phyloP scores from a whole-genome alignment of 2,113 vertebrate species.

The Monopterus albus region DNA sequence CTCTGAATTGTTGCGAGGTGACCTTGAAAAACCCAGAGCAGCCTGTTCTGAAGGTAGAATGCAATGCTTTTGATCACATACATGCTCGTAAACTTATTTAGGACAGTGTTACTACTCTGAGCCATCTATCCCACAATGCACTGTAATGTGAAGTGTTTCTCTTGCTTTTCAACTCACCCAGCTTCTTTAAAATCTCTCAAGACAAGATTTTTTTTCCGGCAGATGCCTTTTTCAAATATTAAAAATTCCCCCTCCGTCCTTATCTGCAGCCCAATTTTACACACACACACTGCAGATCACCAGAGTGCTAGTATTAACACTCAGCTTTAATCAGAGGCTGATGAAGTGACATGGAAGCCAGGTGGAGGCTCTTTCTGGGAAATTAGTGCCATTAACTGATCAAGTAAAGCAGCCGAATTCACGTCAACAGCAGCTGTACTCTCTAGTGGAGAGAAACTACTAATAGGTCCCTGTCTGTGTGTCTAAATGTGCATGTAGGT shows the following conservation, averaged over 20 bases:
- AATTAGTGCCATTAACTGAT: conserved; percentile 70
- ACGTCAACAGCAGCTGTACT: conserved; percentile 54
- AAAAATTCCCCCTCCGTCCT: background rate
- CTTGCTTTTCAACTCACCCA: background rate
- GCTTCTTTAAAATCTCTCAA: background rate
- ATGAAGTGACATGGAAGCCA: conserved; percentile 49
- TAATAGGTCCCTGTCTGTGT: conserved; percentile 26
- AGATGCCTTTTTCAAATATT: conserved; percentile 30
- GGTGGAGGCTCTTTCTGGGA: conserved; percentile 60
- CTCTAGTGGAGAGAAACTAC: conserved; percentile 43
- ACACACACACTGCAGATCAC: conserved; percentile 17
- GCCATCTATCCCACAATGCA: conserved; percentile 16
- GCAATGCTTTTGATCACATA: background rate
- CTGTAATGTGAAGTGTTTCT: background rate
- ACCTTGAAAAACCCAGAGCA: conserved; percentile 70
- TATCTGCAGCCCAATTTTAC: no score
- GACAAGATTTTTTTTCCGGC: background rate
- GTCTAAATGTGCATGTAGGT: background rate
- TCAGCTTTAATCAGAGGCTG: conserved; percentile 58
- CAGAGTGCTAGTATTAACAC: conserved; percentile 29
- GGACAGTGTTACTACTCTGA: background rate
- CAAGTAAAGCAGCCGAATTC: conserved; percentile 56
- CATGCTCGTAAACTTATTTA: background rate
- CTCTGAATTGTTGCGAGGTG: conserved; percentile 71
- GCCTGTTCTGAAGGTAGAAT: conserved; percentile 46